phyloP scores from a whole-genome alignment of 2,888 invertebrate species.

The Halictus quadricinctus region DNA sequence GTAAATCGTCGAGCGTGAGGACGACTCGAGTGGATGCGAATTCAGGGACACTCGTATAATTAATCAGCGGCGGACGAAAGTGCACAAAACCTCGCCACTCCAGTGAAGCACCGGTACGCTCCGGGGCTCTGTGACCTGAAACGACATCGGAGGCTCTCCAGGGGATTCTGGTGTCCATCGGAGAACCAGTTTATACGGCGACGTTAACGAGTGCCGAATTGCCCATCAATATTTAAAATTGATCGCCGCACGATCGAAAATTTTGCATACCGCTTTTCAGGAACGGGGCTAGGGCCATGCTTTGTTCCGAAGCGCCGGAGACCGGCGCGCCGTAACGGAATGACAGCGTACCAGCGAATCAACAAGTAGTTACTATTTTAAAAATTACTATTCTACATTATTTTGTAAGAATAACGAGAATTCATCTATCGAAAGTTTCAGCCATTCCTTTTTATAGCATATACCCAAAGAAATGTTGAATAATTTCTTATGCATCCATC shows the following conservation, averaged over 20 bases:
- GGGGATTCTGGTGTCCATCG: constrained; percentile 15
- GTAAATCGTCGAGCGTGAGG: constrained; percentile 58
- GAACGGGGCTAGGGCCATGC: not conserved
- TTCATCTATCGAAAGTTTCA: too few species aligned
- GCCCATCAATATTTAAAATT: constrained; percentile 52
- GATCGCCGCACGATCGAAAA: constrained; percentile 16
- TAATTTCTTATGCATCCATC: too few species aligned
- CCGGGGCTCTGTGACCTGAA: not conserved
- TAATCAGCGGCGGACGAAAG: constrained; percentile 57
- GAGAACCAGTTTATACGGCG: constrained; percentile 56
- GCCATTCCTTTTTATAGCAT: too few species aligned
- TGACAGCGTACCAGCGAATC: too few species aligned
- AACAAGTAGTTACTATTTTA: too few species aligned
- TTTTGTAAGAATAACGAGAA: too few species aligned
- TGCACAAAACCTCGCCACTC: constrained; percentile 55
- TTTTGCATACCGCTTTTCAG: not conserved
- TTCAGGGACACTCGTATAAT: constrained; percentile 61
- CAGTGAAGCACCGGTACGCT: constrained; percentile 51
- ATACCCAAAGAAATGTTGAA: too few species aligned
- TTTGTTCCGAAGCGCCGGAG: too few species aligned
- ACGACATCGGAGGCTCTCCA: not conserved
- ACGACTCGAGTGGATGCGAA: constrained; percentile 58
- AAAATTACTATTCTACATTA: too few species aligned
- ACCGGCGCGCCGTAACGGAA: too few species aligned
- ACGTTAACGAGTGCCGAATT: constrained; percentile 58